A percentile compares a stretch with the other conserved stretches of the same genome.
phyloP scores from a whole-genome alignment of 92 coral and sea anemone species.

The Desmophyllum pertusum region DNA sequence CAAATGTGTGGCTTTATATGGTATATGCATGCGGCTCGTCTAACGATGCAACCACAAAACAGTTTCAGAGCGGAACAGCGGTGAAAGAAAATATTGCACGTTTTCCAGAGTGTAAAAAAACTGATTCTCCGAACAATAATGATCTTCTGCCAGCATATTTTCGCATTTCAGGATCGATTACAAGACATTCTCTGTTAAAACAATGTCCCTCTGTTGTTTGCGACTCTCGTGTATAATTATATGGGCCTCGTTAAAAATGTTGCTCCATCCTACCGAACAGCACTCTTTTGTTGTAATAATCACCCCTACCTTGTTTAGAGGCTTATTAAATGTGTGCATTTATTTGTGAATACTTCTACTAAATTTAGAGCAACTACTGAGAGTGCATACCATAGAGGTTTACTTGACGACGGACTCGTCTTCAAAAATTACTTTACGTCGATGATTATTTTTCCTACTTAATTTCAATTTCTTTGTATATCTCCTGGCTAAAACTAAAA shows the following conservation, averaged over 20 bases:
- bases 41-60: neutral
- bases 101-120: neutral
- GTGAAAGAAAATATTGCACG: neutral
- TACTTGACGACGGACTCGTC: too few species aligned
- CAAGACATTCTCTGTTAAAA: slow-evolving; percentile 31
- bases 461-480: neutral
- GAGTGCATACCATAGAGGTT: too few species aligned
- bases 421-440: too few species aligned
- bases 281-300: neutral
- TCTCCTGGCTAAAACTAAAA: neutral
- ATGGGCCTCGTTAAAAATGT: neutral
- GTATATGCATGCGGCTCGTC: neutral
- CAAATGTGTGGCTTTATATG: neutral
- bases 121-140: slow-evolving; percentile 24
- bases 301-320: neutral
- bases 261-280: neutral
- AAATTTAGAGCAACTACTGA: neutral
- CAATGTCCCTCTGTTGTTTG: slow-evolving; percentile 3
- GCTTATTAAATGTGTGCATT: neutral
- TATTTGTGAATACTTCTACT: neutral
- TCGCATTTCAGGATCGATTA: slow-evolving; percentile 41
- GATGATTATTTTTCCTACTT: neutral
- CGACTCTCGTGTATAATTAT: neutral
- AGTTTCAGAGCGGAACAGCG: neutral
- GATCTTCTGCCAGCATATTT: slow-evolving; percentile 26